Conservation (phyloP, 2,888 invertebrate species). For the Lepidocyrtinus sp. region DNA sequence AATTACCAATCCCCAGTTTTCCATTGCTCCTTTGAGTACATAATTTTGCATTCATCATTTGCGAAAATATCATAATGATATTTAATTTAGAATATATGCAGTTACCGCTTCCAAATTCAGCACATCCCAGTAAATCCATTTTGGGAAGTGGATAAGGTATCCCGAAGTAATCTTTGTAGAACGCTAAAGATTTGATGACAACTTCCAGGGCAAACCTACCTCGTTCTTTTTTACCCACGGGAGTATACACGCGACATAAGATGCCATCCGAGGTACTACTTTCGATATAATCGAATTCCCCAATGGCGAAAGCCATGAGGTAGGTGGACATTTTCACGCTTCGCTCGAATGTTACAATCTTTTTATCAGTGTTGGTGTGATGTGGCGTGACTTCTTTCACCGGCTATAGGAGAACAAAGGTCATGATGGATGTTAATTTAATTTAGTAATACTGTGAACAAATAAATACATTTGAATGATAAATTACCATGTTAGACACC, state of each 20-base stretch:
- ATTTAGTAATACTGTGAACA: background rate
- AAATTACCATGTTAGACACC: constrained; percentile 90
- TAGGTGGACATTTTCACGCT: constrained; percentile 77
- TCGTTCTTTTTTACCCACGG: constrained; percentile 75
- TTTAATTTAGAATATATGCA: constrained; percentile 72
- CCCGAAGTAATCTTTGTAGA: constrained; percentile 76
- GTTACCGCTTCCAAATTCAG: constrained; percentile 75
- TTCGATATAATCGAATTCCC: constrained; percentile 76
- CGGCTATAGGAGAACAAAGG: constrained; percentile 72
- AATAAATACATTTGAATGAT: background rate
- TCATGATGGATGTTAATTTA: background rate
- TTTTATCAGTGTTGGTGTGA: constrained; percentile 73
- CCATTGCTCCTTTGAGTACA: constrained; percentile 75
- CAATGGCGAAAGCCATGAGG: constrained; percentile 76
- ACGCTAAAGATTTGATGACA: constrained; percentile 75
- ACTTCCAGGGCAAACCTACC: constrained; percentile 76
- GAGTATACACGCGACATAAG: constrained; percentile 70
- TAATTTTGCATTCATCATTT: background rate
- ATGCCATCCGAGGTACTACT: constrained; percentile 73
- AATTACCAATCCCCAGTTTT: constrained; percentile 78
- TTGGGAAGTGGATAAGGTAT: constrained; percentile 76
- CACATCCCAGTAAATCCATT: constrained; percentile 76
- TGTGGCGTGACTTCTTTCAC: constrained; percentile 71
- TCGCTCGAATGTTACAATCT: constrained; percentile 79
- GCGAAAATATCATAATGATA: background rate